These are phyloP conservation scores for Parnassius orleans DNA, from an alignment of 2,888 invertebrate genomes.

Conservation along the genomic window DNA sequence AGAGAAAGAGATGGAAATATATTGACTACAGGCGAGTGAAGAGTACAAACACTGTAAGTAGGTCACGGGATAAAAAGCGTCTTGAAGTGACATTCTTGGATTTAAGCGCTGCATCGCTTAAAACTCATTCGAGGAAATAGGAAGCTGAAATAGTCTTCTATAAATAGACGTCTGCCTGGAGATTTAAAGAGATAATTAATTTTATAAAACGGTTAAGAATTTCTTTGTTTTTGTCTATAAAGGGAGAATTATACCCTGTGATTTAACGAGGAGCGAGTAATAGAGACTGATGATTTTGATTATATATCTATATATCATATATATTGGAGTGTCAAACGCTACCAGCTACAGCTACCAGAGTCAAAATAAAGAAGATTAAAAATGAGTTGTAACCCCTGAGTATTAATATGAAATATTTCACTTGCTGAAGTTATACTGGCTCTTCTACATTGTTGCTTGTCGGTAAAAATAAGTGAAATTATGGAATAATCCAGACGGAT, in stretches of 20 bases:
- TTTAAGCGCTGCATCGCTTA: slow-evolving; percentile 63
- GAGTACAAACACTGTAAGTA: slow-evolving; percentile 57
- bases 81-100: slow-evolving; percentile 53
- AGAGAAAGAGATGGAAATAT: slow-evolving; percentile 50
- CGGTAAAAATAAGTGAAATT: too few species aligned
- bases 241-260: not conserved
- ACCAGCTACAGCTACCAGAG: too few species aligned
- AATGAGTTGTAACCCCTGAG: too few species aligned
- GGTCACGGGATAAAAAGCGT: slow-evolving; percentile 74
- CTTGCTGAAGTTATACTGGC: too few species aligned
- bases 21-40: slow-evolving; percentile 32
- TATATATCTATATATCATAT: too few species aligned
- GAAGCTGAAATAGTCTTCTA: slow-evolving; percentile 56
- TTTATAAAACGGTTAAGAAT: slow-evolving; percentile 26
- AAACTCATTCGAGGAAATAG: slow-evolving; percentile 43
- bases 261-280: too few species aligned
- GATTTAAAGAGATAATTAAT: slow-evolving; percentile 51
- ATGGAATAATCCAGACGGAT: too few species aligned
- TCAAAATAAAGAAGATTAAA: too few species aligned
- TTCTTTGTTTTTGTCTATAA: slow-evolving; percentile 6
- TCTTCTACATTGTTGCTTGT: too few species aligned
- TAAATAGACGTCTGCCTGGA: slow-evolving; percentile 53
- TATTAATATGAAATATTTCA: too few species aligned
- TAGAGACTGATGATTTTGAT: too few species aligned
- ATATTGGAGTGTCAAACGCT: too few species aligned